Conservation (phyloP, 2,797 vertebrate genomes). For the Micrastur ruficollis region DNA sequence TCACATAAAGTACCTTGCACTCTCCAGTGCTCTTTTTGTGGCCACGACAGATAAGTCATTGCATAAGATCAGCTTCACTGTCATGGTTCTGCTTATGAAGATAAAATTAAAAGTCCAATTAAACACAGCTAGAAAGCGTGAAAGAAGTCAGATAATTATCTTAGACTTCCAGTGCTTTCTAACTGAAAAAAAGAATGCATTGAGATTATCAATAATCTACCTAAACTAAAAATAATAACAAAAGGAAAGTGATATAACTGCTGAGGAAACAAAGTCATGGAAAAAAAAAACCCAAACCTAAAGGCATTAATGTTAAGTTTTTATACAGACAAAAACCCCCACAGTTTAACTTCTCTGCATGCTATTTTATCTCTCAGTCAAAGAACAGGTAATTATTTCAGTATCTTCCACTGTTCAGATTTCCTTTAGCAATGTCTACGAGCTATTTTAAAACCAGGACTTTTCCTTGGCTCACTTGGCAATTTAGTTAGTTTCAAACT, state of each 20-base stretch:
- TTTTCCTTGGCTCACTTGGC: neutral
- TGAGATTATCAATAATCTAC: neutral
- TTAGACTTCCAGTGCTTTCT: neutral
- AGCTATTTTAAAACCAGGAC: neutral
- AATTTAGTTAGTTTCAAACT: neutral
- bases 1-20: neutral
- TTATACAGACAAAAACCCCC: neutral
- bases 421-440: neutral
- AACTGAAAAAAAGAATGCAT: neutral
- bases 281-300: neutral
- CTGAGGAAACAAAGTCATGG: neutral
- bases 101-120: constrained; percentile 20
- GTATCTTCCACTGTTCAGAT: neutral
- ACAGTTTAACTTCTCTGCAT: neutral
- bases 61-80: neutral
- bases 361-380: neutral
- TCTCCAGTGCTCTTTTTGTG: neutral
- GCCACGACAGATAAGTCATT: neutral
- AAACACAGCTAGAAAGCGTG: neutral
- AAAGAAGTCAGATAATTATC: constrained; percentile 6
- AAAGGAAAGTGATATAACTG: neutral
- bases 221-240: neutral
- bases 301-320: neutral
- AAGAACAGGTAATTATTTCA: neutral
- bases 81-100: neutral